A percentile compares a stretch with the other conserved stretches of the same genome.
These are phyloP conservation scores for Zaprionus davidi DNA, from an alignment of 1,140 invertebrate species.

Conservation along the genomic window DNA sequence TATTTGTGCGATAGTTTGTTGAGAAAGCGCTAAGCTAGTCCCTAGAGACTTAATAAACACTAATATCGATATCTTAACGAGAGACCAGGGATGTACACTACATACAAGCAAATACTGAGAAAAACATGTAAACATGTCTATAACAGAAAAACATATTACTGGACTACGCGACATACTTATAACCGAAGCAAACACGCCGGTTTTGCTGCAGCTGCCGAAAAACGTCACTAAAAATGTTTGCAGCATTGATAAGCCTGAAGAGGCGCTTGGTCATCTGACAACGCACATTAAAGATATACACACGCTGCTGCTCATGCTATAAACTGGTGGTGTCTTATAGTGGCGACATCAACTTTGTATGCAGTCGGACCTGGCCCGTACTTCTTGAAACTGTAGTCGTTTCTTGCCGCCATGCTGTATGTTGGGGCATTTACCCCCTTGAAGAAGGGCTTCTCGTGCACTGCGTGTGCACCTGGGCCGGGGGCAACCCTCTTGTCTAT, in stretches of 20 bases:
- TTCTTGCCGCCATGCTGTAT: constrained; percentile 86
- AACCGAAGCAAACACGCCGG: constrained; percentile 50
- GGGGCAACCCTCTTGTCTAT: constrained; percentile 80
- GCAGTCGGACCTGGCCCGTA: constrained; percentile 87
- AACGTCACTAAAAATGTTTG: constrained; percentile 65
- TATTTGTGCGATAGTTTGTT: too few relatives aligned
- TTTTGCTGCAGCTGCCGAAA: constrained; percentile 62
- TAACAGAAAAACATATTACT: constrained; percentile 37
- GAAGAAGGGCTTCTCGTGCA: constrained; percentile 85
- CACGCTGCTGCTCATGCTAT: constrained; percentile 85
- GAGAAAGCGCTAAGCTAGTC: too few relatives aligned
- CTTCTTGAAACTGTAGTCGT: constrained; percentile 80
- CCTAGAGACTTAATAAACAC: too few relatives aligned
- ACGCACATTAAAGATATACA: constrained; percentile 81
- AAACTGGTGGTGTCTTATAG: constrained; percentile 84
- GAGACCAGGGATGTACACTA: too few relatives aligned
- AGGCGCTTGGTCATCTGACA: constrained; percentile 84
- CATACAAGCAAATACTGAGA: background rate
- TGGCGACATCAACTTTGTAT: constrained; percentile 85
- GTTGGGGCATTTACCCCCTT: constrained; percentile 85
- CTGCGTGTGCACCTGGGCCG: constrained; percentile 86
- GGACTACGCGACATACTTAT: constrained; percentile 63
- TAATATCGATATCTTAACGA: too few relatives aligned
- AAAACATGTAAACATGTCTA: constrained; percentile 48
- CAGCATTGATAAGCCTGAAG: constrained; percentile 47